Conservation (phyloP, 2,888 invertebrate genomes). For the Furcula furcula region DNA sequence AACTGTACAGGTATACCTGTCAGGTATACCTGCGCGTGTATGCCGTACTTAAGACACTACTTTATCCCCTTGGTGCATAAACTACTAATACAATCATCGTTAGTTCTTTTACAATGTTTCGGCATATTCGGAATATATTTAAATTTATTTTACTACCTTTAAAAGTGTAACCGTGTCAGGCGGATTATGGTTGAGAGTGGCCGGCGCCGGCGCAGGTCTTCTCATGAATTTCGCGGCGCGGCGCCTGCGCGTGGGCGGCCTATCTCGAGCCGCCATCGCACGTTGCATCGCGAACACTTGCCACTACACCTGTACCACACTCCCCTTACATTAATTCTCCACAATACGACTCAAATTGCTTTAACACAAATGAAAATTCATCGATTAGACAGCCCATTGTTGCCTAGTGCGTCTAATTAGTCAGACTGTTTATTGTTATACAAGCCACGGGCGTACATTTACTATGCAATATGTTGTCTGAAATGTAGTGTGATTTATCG, state of each 20-base stretch:
- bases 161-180: slow-evolving; percentile 24
- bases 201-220: slow-evolving; percentile 65
- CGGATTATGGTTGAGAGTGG: slow-evolving; percentile 47
- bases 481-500: slow-evolving; percentile 65
- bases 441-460: slow-evolving; percentile 62
- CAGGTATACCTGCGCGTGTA: no score
- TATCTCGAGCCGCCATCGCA: slow-evolving; percentile 72
- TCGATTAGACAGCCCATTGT: slow-evolving; percentile 60
- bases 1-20: no score
- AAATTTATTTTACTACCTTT: slow-evolving; percentile 9
- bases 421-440: slow-evolving; percentile 75
- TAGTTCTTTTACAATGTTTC: no score
- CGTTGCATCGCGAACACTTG: slow-evolving; percentile 49
- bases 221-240: slow-evolving; percentile 80
- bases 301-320: slow-evolving; percentile 40
- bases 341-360: slow-evolving; percentile 41
- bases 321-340: slow-evolving; percentile 21
- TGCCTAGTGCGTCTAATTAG: slow-evolving; percentile 79
- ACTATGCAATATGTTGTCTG: slow-evolving; percentile 58
- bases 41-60: no score
- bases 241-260: slow-evolving; percentile 75
- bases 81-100: no score
- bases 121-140: background rate
- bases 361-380: slow-evolving; percentile 30
- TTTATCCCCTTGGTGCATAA: no score